Evolutionary conservation across 2,888 invertebrate genomes (phyloP).

Genomic region (Magallana nippona): DNA sequence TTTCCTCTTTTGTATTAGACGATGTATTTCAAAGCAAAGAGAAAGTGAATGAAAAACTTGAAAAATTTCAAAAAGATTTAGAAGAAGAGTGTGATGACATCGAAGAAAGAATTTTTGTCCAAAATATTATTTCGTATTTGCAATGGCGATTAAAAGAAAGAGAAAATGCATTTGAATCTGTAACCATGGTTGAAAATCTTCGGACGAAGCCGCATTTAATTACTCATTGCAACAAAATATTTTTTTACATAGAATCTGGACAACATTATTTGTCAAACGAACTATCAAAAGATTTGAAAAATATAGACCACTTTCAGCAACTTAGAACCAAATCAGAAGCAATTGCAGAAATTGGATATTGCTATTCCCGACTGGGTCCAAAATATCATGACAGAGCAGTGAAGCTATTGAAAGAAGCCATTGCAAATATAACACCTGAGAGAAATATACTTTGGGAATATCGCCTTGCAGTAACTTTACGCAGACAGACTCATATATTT

Average conservation of each 20-base stretch:
- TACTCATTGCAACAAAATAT: neutral
- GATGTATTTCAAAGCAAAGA: slow-evolving; percentile 8
- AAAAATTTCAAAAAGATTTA: neutral
- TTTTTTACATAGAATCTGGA: neutral
- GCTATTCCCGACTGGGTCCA: slow-evolving; percentile 36
- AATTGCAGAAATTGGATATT: slow-evolving; percentile 34
- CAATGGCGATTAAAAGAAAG: slow-evolving; percentile 1
- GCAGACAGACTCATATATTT: slow-evolving; percentile 20
- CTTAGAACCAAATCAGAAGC: neutral
- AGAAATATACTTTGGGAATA: slow-evolving; percentile 27
- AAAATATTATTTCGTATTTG: neutral
- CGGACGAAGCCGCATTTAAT: neutral
- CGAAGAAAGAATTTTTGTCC: neutral
- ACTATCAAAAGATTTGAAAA: neutral
- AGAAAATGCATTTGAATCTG: slow-evolving; percentile 14
- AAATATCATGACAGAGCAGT: slow-evolving; percentile 3
- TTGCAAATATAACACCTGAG: neutral
- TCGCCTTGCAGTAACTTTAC: slow-evolving; percentile 7
- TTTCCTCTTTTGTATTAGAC: slow-evolving; percentile 13
- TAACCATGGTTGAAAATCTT: neutral
- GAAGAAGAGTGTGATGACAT: neutral
- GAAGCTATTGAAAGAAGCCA: neutral
- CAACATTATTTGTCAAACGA: neutral
- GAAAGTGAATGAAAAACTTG: neutral
- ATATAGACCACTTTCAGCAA: no score